Base-by-base conservation (phyloP, 2,113 vertebrate genomes). In the Myotis brandtii region DNA sequence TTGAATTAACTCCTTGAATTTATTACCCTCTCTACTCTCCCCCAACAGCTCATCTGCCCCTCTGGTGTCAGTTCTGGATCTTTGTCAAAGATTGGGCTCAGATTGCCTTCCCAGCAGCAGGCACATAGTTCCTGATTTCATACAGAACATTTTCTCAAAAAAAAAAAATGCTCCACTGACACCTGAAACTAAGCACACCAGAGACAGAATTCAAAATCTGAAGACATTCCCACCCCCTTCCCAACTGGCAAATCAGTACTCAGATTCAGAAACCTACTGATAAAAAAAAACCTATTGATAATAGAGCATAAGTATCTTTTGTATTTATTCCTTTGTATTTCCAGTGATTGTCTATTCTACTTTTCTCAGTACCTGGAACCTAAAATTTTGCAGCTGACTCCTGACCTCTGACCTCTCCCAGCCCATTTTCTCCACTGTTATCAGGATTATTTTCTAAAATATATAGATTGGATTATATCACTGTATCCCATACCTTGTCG, bases 361-460 rank as follows among this genome's bases (percentile, higher is more conserved):
- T 93, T 86, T 85, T 75, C 13, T 89, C 23, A 12, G 13, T 82
- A 86, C 17, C 13, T 86, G n/a, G 86, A 86, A 93, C 72, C 66
- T 56, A 70, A 80, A 89, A 32, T 76, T 34, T 86, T 67, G 62
- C 4, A 75, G 6, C 48, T 90, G 81, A 43, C 50, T 20, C 32
- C 50, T 73, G 25, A 84, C 56, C 34, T 89, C 40, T 76, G 25
- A 5, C 27, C n/a, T 91, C 50, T 76, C n/a, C 48, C 18, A 92
- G 18, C 13, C 32, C 23, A 23, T 94, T 92, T 46, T 94, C 67
- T 80, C 48, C 13, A 43, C 54, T 46, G 66, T 18, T 84, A 1
- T 72, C 46, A 88, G 56, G 50, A n/a, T 85, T 32, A 66, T 77
- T 95, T 96, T 86, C 37, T 73, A 27, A 93, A 81, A 79, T 48